Base-by-base conservation (phyloP, 2,797 vertebrate species). In the Chanos chanos region DNA sequence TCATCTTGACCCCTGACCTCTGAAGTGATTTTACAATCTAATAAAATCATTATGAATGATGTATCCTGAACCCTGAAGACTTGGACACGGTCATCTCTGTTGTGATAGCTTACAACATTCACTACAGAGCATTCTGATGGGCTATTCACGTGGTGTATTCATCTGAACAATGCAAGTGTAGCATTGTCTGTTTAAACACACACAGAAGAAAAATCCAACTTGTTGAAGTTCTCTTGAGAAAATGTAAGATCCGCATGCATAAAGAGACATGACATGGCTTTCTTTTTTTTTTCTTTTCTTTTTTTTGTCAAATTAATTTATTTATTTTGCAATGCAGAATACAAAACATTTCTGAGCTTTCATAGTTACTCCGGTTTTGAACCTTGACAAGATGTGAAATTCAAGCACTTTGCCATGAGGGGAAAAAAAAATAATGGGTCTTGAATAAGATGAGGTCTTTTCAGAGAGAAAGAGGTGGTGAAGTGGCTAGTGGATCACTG, bases 1-100 rank as follows among this genome's bases (percentile, higher is more conserved):
- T 59, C 48, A n/a, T 72, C 3, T 31, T 77, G 76, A 85, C 82
- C 80, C 74, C 63, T 81, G 71, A 70, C 65, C 70, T 71, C 67
- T 48, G 55, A 67, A 28, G 66, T 72, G 49, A 74, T 74, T 62
- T 69, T 70, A 71, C 75, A 81, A 64, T 68, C 71, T 61, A 71
- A 74, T 79, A 66, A 75, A 74, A 59, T 71, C 70, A 70, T 63
- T 78, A 66, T 52, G 30, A 22, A 50, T 28, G 54, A 66, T 62
- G 58, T 16, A 62, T 45, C 30, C 59, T 30, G 55, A 48, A n/a
- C n/a, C n/a, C n/a, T n/a, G n/a, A n/a, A n/a, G n/a, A n/a, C n/a
- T n/a, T n/a, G n/a, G n/a, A n/a, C n/a, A n/a, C n/a, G n/a, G n/a
- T n/a, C n/a, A n/a, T n/a, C n/a, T n/a, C n/a, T n/a, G n/a, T n/a